phyloP scores from a whole-genome alignment of 1,140 invertebrate genomes.

The Acromyrmex echinatior region DNA sequence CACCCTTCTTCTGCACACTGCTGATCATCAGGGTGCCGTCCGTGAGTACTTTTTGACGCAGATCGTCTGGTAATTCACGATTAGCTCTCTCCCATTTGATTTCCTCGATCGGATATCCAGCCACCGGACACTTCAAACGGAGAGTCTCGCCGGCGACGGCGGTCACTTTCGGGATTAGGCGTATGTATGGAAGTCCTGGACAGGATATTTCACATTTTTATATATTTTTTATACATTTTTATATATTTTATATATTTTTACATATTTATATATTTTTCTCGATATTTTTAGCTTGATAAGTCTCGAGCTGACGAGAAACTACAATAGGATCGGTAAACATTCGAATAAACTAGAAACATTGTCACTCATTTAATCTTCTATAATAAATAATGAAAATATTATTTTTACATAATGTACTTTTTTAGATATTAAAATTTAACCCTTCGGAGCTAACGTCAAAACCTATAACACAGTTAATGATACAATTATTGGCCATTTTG shows the following conservation, averaged over 20 bases:
- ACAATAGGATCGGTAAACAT: neutral
- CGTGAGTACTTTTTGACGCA: conserved; percentile 92
- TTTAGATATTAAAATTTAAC: neutral
- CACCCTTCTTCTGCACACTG: conserved; percentile 91
- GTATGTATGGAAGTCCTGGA: conserved; percentile 93
- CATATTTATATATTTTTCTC: conserved; percentile 2
- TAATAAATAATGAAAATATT: neutral
- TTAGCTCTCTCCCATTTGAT: conserved; percentile 94
- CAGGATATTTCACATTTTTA: neutral
- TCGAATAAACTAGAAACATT: neutral
- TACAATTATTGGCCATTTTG: too few relatives aligned
- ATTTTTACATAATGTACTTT: neutral
- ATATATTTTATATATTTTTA: too few relatives aligned
- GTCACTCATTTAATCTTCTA: neutral
- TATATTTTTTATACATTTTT: neutral
- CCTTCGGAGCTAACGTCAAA: too few relatives aligned
- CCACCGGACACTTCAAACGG: conserved; percentile 94
- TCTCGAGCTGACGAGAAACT: neutral
- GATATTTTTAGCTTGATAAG: neutral
- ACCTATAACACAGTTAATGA: too few relatives aligned
- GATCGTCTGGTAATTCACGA: conserved; percentile 92
- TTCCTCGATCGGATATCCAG: conserved; percentile 94
- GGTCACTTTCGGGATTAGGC: conserved; percentile 94
- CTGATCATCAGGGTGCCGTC: conserved; percentile 92
- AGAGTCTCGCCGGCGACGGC: conserved; percentile 94